phyloP scores from a whole-genome alignment of 2,888 invertebrate genomes.

The Stenchaetothrips biformis region DNA sequence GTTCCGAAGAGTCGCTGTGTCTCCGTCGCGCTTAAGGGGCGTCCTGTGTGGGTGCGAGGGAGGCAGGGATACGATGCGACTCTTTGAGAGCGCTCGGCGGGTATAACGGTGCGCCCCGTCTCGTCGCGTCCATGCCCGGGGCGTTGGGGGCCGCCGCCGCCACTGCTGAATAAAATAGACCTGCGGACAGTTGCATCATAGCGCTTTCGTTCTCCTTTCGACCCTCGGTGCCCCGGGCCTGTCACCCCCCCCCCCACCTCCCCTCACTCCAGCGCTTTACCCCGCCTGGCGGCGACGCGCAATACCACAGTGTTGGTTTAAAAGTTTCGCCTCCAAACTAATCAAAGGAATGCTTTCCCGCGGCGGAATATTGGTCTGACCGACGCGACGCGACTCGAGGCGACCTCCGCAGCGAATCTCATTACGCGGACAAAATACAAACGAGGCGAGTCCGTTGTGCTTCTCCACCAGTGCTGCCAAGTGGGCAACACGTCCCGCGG shows the following conservation, averaged over 20 bases:
- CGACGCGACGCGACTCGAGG: too few relatives aligned
- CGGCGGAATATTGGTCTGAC: too few relatives aligned
- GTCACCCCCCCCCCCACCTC: conserved; percentile 29
- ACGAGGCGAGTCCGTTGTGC: too few relatives aligned
- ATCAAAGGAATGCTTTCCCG: too few relatives aligned
- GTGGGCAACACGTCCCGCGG: too few relatives aligned
- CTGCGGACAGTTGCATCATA: background rate
- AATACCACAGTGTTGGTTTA: too few relatives aligned
- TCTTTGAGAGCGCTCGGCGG: background rate
- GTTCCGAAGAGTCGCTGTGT: too few relatives aligned
- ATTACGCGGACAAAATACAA: too few relatives aligned
- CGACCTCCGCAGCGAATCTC: too few relatives aligned
- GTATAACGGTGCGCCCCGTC: background rate
- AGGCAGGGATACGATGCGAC: too few relatives aligned
- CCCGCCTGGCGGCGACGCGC: conserved; percentile 30
- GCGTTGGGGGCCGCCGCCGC: background rate
- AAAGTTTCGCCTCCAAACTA: too few relatives aligned
- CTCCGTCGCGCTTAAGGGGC: background rate
- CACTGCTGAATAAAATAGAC: conserved; percentile 11
- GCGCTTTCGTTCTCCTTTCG: conserved; percentile 22
- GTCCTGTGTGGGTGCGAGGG: background rate
- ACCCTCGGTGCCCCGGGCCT: background rate
- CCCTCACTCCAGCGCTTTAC: conserved; percentile 29
- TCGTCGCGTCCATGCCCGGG: background rate
- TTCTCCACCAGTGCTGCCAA: too few relatives aligned